Base-by-base conservation (phyloP, 2,113 vertebrate species). In the Jacana jacana region DNA sequence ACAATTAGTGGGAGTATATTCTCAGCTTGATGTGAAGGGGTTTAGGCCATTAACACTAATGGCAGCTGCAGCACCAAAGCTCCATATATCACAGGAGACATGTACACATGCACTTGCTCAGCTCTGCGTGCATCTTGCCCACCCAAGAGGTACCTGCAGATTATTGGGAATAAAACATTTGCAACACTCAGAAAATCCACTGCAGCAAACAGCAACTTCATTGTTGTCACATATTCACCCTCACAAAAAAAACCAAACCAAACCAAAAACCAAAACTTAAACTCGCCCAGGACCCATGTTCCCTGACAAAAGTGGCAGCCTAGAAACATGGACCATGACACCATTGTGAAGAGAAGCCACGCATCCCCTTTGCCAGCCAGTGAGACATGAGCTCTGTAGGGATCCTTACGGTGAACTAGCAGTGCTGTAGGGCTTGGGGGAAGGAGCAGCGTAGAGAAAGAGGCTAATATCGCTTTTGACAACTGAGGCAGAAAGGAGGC, bases 1-100 rank as follows among this genome's bases (percentile, higher is more conserved):
- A 88, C 91, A 96, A 84, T 93, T 81, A 96, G 89, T 10, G 20
- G 60, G 88, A 85, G 76, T 30, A 20, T 77, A 66, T 88, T 71
- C 83, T 89, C 89, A 78, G 89, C 57, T n/a, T 69, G 78, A 18
- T 66, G 48, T 24, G 57, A 49, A 86, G 65, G 78, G 64, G 1
- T 75, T 68, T 9, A 91, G 79, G 57, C 85, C 63, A 52, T 88
- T 81, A 75, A 39, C 71, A 76, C 44, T 19, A 48, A 75, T 17
- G 35, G 77, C 60, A 91, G 88, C 65, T 68, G 49, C 49, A 58
- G 46, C 17, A 3, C 25, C 9, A 11, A 25, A 12, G 39, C 73
- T 88, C 84, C 2, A 11, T 65, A 4, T 6, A 42, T 86, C 83
- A 91, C 37, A 35, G 40, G 51, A 70, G 65, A 77, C 60, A 57